These are phyloP conservation scores for Hyaena hyaena DNA, from an alignment of 2,113 vertebrate species.

Conservation along the genomic window DNA sequence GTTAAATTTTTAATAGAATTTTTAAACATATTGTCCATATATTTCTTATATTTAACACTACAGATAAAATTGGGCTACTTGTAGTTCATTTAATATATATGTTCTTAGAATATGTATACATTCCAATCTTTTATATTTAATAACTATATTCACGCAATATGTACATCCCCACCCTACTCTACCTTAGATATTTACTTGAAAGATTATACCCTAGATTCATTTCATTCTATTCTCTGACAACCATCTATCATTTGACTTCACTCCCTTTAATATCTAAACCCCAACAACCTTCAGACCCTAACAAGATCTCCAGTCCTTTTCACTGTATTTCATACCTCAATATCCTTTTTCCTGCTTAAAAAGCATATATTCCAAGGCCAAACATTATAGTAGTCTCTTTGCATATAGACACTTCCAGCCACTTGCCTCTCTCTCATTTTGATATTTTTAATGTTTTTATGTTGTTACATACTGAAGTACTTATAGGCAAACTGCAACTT, in stretches of 20 bases:
- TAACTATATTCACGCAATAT: neutral
- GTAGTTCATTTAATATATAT: neutral
- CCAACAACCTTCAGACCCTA: neutral
- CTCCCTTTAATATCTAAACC: neutral
- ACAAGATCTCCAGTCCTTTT: neutral
- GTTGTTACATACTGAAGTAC: neutral
- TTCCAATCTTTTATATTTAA: neutral
- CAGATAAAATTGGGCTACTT: neutral
- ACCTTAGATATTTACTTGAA: neutral
- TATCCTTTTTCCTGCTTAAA: neutral
- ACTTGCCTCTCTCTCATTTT: neutral
- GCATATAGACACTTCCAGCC: neutral
- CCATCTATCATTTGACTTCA: neutral
- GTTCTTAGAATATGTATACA: neutral
- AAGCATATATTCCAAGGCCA: neutral
- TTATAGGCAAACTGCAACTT: neutral
- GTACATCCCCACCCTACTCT: neutral
- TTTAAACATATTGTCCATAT: neutral
- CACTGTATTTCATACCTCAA: neutral
- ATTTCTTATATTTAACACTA: neutral
- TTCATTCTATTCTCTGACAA: neutral
- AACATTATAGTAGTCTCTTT: neutral
- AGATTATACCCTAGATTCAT: neutral
- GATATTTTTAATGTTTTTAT: neutral
- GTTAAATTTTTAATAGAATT: neutral